These are phyloP conservation scores for Trachelus troglodyta DNA, from an alignment of 2,888 invertebrate species.

Conservation along the genomic window DNA sequence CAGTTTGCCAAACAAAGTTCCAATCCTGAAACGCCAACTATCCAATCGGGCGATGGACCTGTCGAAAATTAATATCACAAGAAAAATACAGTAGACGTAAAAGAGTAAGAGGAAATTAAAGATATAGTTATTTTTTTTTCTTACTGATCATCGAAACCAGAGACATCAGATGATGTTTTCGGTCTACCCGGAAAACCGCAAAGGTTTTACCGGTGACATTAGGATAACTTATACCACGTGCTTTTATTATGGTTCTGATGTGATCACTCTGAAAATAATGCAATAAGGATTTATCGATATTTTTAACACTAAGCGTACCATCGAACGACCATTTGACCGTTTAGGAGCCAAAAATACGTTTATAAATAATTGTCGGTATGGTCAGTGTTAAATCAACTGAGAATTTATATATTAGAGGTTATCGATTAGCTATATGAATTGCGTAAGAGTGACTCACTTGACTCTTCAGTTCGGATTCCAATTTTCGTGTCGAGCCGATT, in stretches of 20 bases:
- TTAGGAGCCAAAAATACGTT: too few species aligned
- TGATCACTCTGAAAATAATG: slow-evolving; percentile 68
- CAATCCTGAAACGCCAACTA: slow-evolving; percentile 90
- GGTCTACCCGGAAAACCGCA: slow-evolving; percentile 85
- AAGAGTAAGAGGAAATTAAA: not conserved
- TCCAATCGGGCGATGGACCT: slow-evolving; percentile 99
- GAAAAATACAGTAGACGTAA: not conserved
- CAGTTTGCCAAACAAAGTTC: slow-evolving; percentile 91
- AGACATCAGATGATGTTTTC: slow-evolving; percentile 87
- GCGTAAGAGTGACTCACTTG: slow-evolving; percentile 68
- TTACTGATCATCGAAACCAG: slow-evolving; percentile 87
- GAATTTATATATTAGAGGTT: not conserved
- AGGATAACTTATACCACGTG: slow-evolving; percentile 90
- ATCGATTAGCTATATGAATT: too few species aligned
- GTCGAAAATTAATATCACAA: slow-evolving; percentile 19
- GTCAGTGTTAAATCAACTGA: not conserved
- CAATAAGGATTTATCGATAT: not conserved
- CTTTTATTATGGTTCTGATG: slow-evolving; percentile 88
- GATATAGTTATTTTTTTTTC: slow-evolving; percentile 18
- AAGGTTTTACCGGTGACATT: slow-evolving; percentile 86
- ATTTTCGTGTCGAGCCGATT: slow-evolving; percentile 87
- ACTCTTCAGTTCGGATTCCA: slow-evolving; percentile 90
- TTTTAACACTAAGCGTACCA: not conserved
- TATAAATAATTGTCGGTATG: too few species aligned
- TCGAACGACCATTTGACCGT: too few species aligned